phyloP scores from a whole-genome alignment of 2,888 invertebrate genomes.

The Drosophila incognita region DNA sequence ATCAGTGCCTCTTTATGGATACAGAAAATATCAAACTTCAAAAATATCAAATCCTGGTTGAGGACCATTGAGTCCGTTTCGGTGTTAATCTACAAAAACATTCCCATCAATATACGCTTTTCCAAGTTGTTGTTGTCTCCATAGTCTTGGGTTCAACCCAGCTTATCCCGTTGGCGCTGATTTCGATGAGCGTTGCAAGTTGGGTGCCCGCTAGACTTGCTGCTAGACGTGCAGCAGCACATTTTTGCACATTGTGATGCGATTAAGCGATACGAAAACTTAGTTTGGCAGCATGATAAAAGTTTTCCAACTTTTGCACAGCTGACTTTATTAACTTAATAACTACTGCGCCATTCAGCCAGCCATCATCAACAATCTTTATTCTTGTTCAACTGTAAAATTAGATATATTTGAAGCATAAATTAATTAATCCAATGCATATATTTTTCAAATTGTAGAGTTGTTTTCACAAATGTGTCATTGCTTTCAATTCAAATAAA shows the following conservation, averaged over 20 bases:
- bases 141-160: slow-evolving; percentile 36
- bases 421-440: no score
- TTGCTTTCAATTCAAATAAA: no score
- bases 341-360: neutral
- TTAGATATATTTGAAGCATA: no score
- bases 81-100: slow-evolving; percentile 31
- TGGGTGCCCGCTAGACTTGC: neutral
- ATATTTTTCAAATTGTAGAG: no score
- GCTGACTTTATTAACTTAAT: neutral
- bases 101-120: slow-evolving; percentile 27
- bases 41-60: neutral
- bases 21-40: slow-evolving; percentile 21
- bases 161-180: slow-evolving; percentile 29
- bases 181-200: slow-evolving; percentile 1
- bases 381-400: neutral
- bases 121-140: neutral
- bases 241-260: neutral
- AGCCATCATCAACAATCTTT: neutral
- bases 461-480: no score
- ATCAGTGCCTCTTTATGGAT: slow-evolving; percentile 6
- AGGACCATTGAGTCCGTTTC: slow-evolving; percentile 4
- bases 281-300: slow-evolving; percentile 43
- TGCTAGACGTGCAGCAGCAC: neutral
- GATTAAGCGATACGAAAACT: slow-evolving; percentile 36
- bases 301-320: neutral